A percentile compares a stretch with the other conserved stretches of the same genome.
These are phyloP conservation scores for Myiotriccus ornatus DNA, from an alignment of 2,797 vertebrate species.

Conservation along the genomic window DNA sequence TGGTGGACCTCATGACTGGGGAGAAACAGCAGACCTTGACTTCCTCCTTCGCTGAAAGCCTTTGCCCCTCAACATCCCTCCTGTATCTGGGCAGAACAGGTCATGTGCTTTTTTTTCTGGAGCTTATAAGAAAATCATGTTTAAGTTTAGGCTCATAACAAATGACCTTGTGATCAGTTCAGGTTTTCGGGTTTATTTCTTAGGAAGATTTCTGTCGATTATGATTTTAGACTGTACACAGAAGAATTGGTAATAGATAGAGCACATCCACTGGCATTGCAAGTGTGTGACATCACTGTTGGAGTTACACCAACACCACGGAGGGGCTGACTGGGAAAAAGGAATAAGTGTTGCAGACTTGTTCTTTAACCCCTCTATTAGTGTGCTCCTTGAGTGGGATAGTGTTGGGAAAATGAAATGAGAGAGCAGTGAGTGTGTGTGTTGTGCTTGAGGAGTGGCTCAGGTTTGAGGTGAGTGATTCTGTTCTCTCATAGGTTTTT, in stretches of 20 bases:
- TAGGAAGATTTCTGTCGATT: background rate
- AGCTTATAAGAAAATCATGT: background rate
- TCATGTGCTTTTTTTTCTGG: conserved; percentile 40
- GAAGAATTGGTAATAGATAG: background rate
- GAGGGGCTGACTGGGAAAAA: background rate
- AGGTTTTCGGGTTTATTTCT: background rate
- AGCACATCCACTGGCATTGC: background rate
- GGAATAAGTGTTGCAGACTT: background rate
- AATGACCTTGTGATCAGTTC: background rate
- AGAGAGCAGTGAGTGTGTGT: background rate
- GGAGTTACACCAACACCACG: background rate
- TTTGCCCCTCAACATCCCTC: conserved; percentile 92
- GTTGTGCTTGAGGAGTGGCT: background rate
- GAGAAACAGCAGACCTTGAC: conserved; percentile 97
- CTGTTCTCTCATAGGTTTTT: conserved; percentile 26
- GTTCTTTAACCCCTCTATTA: background rate
- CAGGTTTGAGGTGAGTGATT: conserved; percentile 41
- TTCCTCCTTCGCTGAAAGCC: conserved; percentile 91
- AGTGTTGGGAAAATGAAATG: background rate
- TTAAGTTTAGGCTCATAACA: background rate
- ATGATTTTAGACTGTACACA: background rate
- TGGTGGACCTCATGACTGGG: conserved; percentile 93
- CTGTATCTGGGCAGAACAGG: conserved; percentile 94
- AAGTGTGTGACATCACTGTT: background rate
- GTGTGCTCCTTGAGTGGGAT: background rate